A percentile compares a stretch with the other conserved stretches of the same genome.
Evolutionary conservation across 2,888 invertebrate species (phyloP).

Genomic region (Octonoba sinensis): DNA sequence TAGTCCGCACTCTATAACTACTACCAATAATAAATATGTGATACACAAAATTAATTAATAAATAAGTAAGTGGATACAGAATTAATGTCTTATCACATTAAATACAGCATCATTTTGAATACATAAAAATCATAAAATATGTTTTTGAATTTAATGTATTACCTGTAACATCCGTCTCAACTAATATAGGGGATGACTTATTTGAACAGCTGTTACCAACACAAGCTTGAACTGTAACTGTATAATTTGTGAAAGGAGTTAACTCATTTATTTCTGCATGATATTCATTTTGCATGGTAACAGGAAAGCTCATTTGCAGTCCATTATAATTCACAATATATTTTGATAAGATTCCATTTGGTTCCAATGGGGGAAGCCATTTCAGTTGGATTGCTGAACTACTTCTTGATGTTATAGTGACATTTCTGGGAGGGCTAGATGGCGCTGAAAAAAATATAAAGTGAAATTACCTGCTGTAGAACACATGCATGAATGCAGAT

Average conservation of each 20-base stretch:
- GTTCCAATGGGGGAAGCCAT: constrained; percentile 50
- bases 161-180: constrained; percentile 48
- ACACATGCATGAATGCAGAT: too few relatives aligned
- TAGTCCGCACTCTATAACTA: too few relatives aligned
- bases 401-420: constrained; percentile 8
- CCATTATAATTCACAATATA: constrained; percentile 50
- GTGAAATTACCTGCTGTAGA: neutral
- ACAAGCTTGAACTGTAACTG: constrained; percentile 43
- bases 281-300: constrained; percentile 11
- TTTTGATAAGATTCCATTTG: constrained; percentile 58
- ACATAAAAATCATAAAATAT: too few relatives aligned
- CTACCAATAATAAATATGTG: too few relatives aligned
- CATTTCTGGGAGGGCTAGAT: constrained; percentile 48
- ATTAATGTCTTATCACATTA: too few relatives aligned
- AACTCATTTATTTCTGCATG: constrained; percentile 1
- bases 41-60: too few relatives aligned
- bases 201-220: constrained; percentile 29
- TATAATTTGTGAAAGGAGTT: constrained; percentile 4
- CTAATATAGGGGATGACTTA: constrained; percentile 4
- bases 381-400: constrained; percentile 20
- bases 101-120: too few relatives aligned
- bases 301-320: neutral
- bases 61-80: too few relatives aligned
- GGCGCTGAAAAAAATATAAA: constrained; percentile 34
- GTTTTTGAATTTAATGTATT: constrained; percentile 5